phyloP scores from a whole-genome alignment of 2,888 invertebrate species.

The Chloromyia formosa region DNA sequence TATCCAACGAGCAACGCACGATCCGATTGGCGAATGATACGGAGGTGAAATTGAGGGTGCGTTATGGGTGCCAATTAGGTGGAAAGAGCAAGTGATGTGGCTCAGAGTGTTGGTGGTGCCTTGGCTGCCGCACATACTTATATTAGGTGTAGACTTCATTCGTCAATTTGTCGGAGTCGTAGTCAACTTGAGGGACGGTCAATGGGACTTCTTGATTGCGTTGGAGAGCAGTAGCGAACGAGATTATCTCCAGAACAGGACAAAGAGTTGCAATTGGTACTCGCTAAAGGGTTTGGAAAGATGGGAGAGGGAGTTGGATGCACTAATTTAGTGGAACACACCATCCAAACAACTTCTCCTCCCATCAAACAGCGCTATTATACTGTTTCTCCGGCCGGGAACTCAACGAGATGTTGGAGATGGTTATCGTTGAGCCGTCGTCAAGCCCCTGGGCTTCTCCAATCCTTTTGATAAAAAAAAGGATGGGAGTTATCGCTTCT shows the following conservation, averaged over 20 bases:
- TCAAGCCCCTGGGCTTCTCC: slow-evolving; percentile 53
- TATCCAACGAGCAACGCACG: too few relatives aligned
- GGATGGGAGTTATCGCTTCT: slow-evolving; percentile 50
- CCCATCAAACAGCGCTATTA: slow-evolving; percentile 3
- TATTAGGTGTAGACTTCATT: neutral
- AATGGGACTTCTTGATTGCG: too few relatives aligned
- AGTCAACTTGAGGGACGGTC: neutral
- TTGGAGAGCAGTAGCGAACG: neutral
- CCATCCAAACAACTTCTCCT: neutral
- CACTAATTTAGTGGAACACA: slow-evolving; percentile 5
- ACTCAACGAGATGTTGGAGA: slow-evolving; percentile 6
- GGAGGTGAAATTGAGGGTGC: too few relatives aligned
- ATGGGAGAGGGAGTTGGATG: slow-evolving; percentile 7
- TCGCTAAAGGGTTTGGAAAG: neutral
- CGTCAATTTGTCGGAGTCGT: neutral
- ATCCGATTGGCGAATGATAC: too few relatives aligned
- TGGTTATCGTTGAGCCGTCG: slow-evolving; percentile 52
- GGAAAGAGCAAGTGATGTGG: too few relatives aligned
- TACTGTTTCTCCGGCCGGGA: neutral
- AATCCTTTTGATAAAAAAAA: slow-evolving; percentile 51
- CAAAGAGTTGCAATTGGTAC: too few relatives aligned
- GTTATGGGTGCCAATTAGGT: too few relatives aligned
- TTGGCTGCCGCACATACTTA: neutral
- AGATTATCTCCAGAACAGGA: neutral
- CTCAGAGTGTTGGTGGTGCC: too few relatives aligned